A percentile compares a stretch with the other conserved stretches of the same genome.
phyloP scores from a whole-genome alignment of 2,888 invertebrate species.

The Scrobipalpa atriplicella region DNA sequence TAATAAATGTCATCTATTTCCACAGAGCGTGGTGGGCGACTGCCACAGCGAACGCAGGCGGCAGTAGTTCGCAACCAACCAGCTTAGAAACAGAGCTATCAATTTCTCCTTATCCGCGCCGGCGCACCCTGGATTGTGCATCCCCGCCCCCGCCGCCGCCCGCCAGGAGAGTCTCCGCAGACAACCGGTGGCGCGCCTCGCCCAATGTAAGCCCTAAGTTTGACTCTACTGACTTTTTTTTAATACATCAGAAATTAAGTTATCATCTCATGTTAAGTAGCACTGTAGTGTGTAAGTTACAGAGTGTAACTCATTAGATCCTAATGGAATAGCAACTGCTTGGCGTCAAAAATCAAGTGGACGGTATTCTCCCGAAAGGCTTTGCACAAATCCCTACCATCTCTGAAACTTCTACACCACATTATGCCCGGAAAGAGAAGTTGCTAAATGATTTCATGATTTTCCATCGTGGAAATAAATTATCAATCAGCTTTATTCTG shows the following conservation, averaged over 20 bases:
- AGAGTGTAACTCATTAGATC: too few species aligned
- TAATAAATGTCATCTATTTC: background rate
- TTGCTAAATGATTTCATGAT: too few species aligned
- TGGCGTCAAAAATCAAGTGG: too few species aligned
- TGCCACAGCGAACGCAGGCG: slow-evolving; percentile 60
- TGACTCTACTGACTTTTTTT: too few species aligned
- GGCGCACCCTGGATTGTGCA: slow-evolving; percentile 68
- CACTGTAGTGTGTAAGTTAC: too few species aligned
- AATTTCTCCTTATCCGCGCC: slow-evolving; percentile 69
- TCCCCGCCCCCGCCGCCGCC: slow-evolving; percentile 68
- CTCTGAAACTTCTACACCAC: too few species aligned
- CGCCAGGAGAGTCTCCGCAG: slow-evolving; percentile 69
- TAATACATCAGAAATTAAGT: too few species aligned
- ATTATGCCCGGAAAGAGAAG: too few species aligned
- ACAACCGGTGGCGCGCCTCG: slow-evolving; percentile 68
- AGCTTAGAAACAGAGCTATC: slow-evolving; percentile 72
- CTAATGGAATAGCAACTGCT: too few species aligned
- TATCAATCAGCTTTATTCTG: background rate
- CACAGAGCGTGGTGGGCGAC: slow-evolving; percentile 70
- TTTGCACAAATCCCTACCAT: too few species aligned
- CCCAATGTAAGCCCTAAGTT: slow-evolving; percentile 40
- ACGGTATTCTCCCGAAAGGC: too few species aligned
- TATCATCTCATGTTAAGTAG: too few species aligned
- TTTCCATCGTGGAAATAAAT: background rate
- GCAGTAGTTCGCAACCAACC: slow-evolving; percentile 77